These are phyloP conservation scores for Meloidogyne chitwoodi DNA, from an alignment of 1,140 invertebrate genomes.

Conservation along the genomic window DNA sequence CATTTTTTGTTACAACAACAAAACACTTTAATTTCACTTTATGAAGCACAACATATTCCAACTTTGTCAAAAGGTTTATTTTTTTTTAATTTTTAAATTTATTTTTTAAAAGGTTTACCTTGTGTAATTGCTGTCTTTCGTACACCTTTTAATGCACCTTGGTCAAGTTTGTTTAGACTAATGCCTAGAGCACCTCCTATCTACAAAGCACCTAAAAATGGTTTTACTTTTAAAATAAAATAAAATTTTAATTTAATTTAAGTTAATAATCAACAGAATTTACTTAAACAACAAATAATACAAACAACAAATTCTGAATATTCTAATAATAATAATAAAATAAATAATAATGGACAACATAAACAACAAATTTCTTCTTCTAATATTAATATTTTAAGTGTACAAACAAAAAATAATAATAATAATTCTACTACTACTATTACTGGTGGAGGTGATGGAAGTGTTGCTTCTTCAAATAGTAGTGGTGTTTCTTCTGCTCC, in stretches of 20 bases:
- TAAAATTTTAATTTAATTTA: background rate
- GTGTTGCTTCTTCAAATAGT: background rate
- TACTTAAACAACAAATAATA: background rate
- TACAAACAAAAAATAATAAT: background rate
- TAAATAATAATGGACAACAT: background rate
- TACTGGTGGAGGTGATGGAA: too few species aligned
- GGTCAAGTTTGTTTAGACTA: conserved; percentile 37
- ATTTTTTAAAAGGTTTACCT: conserved; percentile 34
- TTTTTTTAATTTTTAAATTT: background rate
- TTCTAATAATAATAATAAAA: background rate
- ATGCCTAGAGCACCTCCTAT: conserved; percentile 11
- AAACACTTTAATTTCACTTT: conserved; percentile 47
- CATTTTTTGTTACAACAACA: conserved; percentile 53
- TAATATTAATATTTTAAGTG: background rate
- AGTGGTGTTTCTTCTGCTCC: background rate
- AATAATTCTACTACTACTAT: too few species aligned
- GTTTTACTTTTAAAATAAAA: background rate
- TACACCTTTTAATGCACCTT: conserved; percentile 37
- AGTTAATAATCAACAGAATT: background rate
- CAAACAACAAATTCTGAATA: background rate
- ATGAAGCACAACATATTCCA: conserved; percentile 51
- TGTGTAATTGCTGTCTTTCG: conserved; percentile 42
- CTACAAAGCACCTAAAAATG: conserved; percentile 3
- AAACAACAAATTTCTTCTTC: background rate
- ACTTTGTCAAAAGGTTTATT: conserved; percentile 34